Conservation (phyloP, 2,797 vertebrate genomes). For the Notamacropus eugenii region DNA sequence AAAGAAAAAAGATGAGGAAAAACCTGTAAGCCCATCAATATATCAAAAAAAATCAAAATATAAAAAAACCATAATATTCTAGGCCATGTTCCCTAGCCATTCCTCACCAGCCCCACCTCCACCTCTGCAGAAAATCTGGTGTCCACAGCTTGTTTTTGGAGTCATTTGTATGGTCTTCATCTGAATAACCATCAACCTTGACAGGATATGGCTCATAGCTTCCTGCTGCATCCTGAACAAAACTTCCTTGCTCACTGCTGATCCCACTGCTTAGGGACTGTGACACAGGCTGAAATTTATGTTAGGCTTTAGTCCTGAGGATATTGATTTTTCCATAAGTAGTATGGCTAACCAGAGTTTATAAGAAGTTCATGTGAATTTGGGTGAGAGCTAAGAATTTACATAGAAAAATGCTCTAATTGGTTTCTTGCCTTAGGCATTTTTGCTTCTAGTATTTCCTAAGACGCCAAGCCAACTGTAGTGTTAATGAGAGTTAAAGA, state of each 20-base stretch:
- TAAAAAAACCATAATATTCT: too few species aligned
- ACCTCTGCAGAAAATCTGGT: too few species aligned
- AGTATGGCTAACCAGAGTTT: neutral
- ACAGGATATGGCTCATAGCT: neutral
- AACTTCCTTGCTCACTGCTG: neutral
- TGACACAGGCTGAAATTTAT: slow-evolving; percentile 19
- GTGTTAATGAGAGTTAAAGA: too few species aligned
- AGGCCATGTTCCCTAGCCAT: too few species aligned
- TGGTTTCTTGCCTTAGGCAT: neutral
- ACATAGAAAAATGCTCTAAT: neutral
- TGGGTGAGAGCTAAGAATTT: neutral
- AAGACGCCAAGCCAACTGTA: neutral
- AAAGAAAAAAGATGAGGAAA: too few species aligned
- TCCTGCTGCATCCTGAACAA: slow-evolving; percentile 16
- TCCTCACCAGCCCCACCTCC: too few species aligned
- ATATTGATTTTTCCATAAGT: neutral
- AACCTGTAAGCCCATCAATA: too few species aligned
- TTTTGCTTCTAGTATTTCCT: neutral
- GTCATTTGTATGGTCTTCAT: too few species aligned
- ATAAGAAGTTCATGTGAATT: neutral
- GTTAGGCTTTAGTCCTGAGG: neutral
- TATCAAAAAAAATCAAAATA: too few species aligned
- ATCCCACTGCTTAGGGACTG: slow-evolving; percentile 6
- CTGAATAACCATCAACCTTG: too few species aligned
- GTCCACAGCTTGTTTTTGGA: too few species aligned